A percentile compares a stretch with the other conserved stretches of the same genome.
Evolutionary conservation across 2,888 invertebrate genomes (phyloP).

Genomic region (Mythimna albipuncta): DNA sequence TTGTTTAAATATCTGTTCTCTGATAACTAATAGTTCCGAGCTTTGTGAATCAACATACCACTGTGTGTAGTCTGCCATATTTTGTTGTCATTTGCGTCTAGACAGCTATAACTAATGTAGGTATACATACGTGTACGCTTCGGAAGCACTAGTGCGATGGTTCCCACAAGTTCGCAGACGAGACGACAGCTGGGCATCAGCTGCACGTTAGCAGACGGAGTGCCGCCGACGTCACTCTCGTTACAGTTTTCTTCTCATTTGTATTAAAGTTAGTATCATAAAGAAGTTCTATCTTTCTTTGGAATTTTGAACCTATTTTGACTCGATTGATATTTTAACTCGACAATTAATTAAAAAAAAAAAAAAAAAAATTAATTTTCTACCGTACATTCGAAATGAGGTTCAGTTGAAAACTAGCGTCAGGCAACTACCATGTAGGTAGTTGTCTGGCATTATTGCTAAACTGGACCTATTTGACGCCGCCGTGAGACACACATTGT

Average conservation of each 20-base stretch:
- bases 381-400: too few species aligned
- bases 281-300: neutral
- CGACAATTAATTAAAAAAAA: too few species aligned
- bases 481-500: too few species aligned
- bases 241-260: neutral
- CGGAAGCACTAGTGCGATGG: conserved; percentile 15
- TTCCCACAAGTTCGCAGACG: conserved; percentile 29
- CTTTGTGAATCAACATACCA: neutral
- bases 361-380: too few species aligned
- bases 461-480: too few species aligned
- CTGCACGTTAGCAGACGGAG: conserved; percentile 37
- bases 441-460: too few species aligned
- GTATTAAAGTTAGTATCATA: neutral
- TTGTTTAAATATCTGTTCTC: neutral
- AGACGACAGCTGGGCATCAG: conserved; percentile 45
- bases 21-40: too few species aligned
- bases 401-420: too few species aligned
- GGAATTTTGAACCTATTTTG: too few species aligned
- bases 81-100: neutral
- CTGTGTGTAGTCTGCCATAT: neutral
- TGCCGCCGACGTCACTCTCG: conserved; percentile 24
- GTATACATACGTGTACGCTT: neutral
- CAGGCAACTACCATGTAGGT: too few species aligned
- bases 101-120: neutral
- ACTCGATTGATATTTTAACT: too few species aligned